These are phyloP conservation scores for Strix aluco DNA, from an alignment of 2,113 vertebrate genomes.

Conservation along the genomic window DNA sequence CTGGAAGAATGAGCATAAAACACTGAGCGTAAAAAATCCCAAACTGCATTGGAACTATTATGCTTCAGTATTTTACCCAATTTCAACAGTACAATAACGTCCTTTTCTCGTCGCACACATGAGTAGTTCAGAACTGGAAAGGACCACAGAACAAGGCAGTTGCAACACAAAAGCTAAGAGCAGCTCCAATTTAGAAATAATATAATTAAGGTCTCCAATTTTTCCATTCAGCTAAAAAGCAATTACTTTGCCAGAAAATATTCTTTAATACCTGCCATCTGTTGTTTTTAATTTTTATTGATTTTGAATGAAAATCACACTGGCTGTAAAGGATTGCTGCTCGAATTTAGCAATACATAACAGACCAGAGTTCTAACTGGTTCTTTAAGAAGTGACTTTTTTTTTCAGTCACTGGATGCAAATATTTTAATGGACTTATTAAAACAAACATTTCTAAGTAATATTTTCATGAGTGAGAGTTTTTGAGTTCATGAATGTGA, in stretches of 20 bases:
- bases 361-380: neutral
- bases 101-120: neutral
- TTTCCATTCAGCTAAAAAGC: neutral
- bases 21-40: neutral
- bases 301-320: neutral
- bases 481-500: neutral
- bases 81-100: neutral
- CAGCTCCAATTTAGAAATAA: neutral
- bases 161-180: neutral
- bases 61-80: neutral
- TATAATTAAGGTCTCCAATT: neutral
- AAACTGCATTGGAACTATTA: neutral
- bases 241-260: slow-evolving; percentile 3
- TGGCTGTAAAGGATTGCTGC: neutral
- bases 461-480: neutral
- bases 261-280: slow-evolving; percentile 4
- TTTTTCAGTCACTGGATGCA: neutral
- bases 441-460: neutral
- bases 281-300: slow-evolving; percentile 28
- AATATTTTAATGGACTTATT: neutral
- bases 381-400: neutral
- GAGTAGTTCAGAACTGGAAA: neutral
- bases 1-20: neutral
- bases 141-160: neutral
- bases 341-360: neutral